Evolutionary conservation across 2,797 vertebrate species (phyloP).

Genomic region (Takifugu ocellatus): DNA sequence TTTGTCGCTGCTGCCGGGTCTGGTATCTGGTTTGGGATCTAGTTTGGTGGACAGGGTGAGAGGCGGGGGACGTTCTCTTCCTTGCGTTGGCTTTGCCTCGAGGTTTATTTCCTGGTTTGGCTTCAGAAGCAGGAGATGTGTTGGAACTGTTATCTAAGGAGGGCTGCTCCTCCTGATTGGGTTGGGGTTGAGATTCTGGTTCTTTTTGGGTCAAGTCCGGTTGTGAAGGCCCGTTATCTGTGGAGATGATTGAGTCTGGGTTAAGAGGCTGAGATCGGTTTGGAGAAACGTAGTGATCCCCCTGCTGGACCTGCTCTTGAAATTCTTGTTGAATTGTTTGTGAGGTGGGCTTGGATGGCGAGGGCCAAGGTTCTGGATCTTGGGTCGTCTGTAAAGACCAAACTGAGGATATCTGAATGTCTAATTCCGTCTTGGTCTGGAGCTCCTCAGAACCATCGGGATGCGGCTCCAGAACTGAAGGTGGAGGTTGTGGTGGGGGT

Average conservation of each 20-base stretch:
- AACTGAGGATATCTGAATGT: conserved; percentile 44
- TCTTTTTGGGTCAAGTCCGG: background rate
- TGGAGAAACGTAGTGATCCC: conserved; percentile 2
- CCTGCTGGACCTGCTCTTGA: background rate
- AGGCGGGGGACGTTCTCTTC: conserved; percentile 33
- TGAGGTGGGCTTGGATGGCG: background rate
- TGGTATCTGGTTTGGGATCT: conserved; percentile 67
- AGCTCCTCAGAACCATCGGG: background rate
- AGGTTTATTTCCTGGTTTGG: conserved; percentile 39
- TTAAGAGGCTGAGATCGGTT: background rate
- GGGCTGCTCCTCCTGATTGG: background rate
- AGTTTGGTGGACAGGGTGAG: conserved; percentile 48
- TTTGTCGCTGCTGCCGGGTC: conserved; percentile 50
- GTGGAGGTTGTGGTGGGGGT: background rate
- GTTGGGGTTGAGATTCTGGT: conserved; percentile 4
- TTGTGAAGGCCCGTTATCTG: background rate
- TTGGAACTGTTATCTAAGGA: conserved; percentile 7
- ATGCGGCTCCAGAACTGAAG: background rate
- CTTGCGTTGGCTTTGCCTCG: conserved; percentile 30
- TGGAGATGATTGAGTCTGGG: background rate
- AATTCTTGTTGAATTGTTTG: background rate
- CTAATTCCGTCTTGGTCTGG: background rate
- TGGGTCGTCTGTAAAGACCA: conserved; percentile 40
- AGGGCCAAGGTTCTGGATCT: background rate
- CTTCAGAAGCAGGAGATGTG: conserved; percentile 14